Evolutionary conservation across 2,888 invertebrate genomes (phyloP).

Genomic region (Periphyllus acericola): DNA sequence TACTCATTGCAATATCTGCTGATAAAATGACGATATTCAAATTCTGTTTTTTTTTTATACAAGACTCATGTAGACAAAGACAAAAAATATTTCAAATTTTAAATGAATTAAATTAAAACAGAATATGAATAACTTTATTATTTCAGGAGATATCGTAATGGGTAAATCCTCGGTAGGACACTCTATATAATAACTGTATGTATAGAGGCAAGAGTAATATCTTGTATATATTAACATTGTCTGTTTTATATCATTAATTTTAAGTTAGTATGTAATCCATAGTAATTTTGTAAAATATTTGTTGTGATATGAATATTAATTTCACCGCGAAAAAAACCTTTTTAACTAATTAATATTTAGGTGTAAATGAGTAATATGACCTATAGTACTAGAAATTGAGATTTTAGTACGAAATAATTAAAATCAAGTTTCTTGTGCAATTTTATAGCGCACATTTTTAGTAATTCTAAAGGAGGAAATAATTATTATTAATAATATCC

Average conservation of each 20-base stretch:
- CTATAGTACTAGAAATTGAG: neutral
- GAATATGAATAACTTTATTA: no score
- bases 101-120: no score
- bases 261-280: neutral
- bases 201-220: neutral
- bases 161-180: no score
- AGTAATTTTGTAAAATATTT: neutral
- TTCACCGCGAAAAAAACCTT: neutral
- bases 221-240: neutral
- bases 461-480: neutral
- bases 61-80: no score
- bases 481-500: conserved; percentile 16
- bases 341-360: no score
- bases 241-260: neutral
- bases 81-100: no score
- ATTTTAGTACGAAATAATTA: neutral
- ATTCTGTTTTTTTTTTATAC: no score
- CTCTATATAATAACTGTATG: neutral
- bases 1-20: no score
- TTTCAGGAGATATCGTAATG: no score
- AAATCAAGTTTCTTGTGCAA: neutral
- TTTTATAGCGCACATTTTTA: neutral
- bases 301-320: neutral
- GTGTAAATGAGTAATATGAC: no score
- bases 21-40: no score